Percentiles rank a stretch among this genome's conserved stretches.
phyloP scores from a whole-genome alignment of 2,113 vertebrate species.

The Beaufortia kweichowensis region DNA sequence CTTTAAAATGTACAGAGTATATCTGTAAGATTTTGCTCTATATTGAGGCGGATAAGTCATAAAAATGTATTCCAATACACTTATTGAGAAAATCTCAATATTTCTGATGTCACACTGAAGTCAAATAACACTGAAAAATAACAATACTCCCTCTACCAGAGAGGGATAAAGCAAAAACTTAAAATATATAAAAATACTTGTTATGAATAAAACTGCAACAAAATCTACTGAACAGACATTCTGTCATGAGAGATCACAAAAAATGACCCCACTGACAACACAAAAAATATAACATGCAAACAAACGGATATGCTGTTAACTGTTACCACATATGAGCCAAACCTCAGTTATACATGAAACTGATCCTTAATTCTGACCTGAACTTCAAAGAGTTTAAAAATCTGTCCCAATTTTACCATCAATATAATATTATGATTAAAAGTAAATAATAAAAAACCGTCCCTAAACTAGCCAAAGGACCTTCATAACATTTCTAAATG shows the following conservation, averaged over 20 bases:
- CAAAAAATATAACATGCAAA: conserved; percentile 9
- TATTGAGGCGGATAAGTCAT: not conserved
- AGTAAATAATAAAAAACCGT: not conserved
- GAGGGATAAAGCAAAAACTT: conserved; percentile 17
- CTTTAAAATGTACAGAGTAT: conserved; percentile 1
- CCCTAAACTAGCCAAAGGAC: not conserved
- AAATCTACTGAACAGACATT: not conserved
- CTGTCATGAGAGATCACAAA: not conserved
- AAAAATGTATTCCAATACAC: conserved; percentile 11
- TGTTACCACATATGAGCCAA: not conserved
- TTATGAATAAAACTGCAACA: not conserved
- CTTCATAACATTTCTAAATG: not conserved
- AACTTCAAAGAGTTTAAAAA: not conserved
- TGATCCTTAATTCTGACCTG: not conserved
- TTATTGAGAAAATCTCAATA: not conserved
- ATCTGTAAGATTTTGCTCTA: not conserved
- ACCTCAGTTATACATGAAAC: not conserved
- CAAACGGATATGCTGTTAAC: not conserved
- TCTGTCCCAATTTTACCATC: not conserved
- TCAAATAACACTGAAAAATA: conserved; percentile 31
- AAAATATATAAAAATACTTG: conserved; percentile 1
- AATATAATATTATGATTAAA: not conserved
- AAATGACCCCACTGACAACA: not conserved
- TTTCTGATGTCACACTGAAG: not conserved
- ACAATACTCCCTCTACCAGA: conserved; percentile 28